A percentile compares a stretch with the other conserved stretches of the same genome.
These are phyloP conservation scores for Cryptocheilus praepositus DNA, from an alignment of 2,888 invertebrate genomes.

Conservation along the genomic window DNA sequence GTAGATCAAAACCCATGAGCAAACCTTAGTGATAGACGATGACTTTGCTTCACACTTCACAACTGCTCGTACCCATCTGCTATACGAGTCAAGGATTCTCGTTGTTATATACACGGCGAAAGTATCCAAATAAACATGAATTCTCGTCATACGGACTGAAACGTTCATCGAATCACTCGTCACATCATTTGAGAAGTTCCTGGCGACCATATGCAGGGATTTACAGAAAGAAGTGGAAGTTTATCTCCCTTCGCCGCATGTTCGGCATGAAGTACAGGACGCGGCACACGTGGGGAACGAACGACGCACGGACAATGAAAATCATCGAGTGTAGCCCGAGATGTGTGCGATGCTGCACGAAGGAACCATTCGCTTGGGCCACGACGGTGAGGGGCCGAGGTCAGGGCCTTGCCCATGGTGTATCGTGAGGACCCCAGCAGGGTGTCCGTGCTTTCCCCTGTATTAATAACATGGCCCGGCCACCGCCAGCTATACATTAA, in stretches of 20 bases:
- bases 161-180: background rate
- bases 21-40: too few relatives aligned
- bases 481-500: slow-evolving; percentile 57
- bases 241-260: too few relatives aligned
- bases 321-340: slow-evolving; percentile 21
- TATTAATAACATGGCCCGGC: slow-evolving; percentile 62
- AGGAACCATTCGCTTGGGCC: slow-evolving; percentile 41
- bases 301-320: slow-evolving; percentile 23
- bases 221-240: too few relatives aligned
- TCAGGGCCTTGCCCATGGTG: slow-evolving; percentile 62
- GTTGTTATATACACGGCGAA: too few relatives aligned
- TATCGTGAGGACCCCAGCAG: slow-evolving; percentile 66
- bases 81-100: too few relatives aligned
- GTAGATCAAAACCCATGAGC: too few relatives aligned
- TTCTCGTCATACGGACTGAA: background rate
- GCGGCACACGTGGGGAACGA: slow-evolving; percentile 6
- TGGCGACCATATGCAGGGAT: too few relatives aligned
- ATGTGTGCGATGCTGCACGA: slow-evolving; percentile 40
- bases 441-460: slow-evolving; percentile 61
- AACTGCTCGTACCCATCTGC: too few relatives aligned
- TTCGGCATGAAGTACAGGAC: too few relatives aligned
- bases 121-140: background rate
- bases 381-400: slow-evolving; percentile 49
- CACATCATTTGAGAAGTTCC: too few relatives aligned
- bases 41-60: too few relatives aligned